phyloP scores from a whole-genome alignment of 2,113 vertebrate species.

The Tauraco erythrolophus region DNA sequence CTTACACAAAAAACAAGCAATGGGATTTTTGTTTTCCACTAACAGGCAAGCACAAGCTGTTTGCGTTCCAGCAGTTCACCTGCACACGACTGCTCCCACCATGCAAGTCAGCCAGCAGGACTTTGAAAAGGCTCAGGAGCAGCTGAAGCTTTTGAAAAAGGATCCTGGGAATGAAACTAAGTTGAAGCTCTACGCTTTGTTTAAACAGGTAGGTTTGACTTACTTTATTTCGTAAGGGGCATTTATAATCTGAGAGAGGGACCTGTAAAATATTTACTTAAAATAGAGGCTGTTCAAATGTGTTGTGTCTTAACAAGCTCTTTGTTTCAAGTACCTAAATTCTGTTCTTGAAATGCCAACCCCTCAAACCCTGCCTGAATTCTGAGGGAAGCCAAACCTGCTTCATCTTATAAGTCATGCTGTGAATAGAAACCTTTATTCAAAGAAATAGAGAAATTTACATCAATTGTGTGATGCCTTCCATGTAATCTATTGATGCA shows the following conservation, averaged over 20 bases:
- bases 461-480: background rate
- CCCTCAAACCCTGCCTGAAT: background rate
- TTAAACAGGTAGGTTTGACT: constrained; percentile 88
- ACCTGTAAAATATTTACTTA: background rate
- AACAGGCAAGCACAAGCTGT: constrained; percentile 9
- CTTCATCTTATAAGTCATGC: background rate
- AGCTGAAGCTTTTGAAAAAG: constrained; percentile 82
- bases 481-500: background rate
- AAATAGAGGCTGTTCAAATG: background rate
- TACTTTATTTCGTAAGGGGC: background rate
- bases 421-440: background rate
- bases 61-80: constrained; percentile 25
- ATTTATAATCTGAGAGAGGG: background rate
- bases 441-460: background rate
- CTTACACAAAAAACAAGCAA: background rate
- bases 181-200: constrained; percentile 90
- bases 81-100: constrained; percentile 72
- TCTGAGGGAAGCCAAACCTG: background rate
- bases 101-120: constrained; percentile 83
- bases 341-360: background rate
- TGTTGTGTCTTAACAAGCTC: background rate
- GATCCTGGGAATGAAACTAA: constrained; percentile 92
- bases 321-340: background rate
- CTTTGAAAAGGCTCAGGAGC: constrained; percentile 85
- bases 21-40: background rate